These are phyloP conservation scores for Acleris holmiana DNA, from an alignment of 2,888 invertebrate genomes.

Conservation along the genomic window DNA sequence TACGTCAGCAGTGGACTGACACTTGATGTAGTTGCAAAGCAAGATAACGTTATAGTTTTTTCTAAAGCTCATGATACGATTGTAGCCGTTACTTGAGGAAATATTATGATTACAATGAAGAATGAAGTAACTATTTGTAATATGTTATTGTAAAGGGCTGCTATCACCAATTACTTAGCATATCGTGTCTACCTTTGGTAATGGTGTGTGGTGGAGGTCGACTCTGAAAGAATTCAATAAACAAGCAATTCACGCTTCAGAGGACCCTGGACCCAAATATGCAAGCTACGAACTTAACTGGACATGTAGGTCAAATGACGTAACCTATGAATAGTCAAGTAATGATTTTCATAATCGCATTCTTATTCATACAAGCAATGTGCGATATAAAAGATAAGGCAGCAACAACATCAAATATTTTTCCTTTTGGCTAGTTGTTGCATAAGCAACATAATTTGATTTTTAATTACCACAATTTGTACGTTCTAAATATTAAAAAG, in stretches of 20 bases:
- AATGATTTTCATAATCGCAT: slow-evolving; percentile 69
- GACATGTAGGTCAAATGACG: slow-evolving; percentile 65
- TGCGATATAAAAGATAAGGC: slow-evolving; percentile 52
- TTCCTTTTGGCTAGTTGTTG: slow-evolving; percentile 23
- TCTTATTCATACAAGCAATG: slow-evolving; percentile 56
- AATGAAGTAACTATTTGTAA: no score
- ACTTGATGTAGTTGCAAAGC: no score
- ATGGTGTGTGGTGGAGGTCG: slow-evolving; percentile 3
- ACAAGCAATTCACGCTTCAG: slow-evolving; percentile 63
- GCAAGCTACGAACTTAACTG: slow-evolving; percentile 47
- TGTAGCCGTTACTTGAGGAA: no score
- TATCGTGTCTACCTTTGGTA: no score
- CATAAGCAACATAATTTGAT: slow-evolving; percentile 11
- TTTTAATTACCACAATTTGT: slow-evolving; percentile 33
- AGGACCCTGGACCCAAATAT: slow-evolving; percentile 48
- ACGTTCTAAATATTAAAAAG: slow-evolving; percentile 47
- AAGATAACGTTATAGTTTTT: no score
- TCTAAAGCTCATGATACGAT: no score
- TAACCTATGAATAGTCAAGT: slow-evolving; percentile 67
- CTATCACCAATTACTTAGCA: no score
- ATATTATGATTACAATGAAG: no score
- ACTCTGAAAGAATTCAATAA: slow-evolving; percentile 26
- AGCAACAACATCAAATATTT: slow-evolving; percentile 48
- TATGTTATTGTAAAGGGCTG: no score
- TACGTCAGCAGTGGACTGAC: no score